Conservation (phyloP, 2,888 invertebrate species). For the Herminia tarsipennalis region DNA sequence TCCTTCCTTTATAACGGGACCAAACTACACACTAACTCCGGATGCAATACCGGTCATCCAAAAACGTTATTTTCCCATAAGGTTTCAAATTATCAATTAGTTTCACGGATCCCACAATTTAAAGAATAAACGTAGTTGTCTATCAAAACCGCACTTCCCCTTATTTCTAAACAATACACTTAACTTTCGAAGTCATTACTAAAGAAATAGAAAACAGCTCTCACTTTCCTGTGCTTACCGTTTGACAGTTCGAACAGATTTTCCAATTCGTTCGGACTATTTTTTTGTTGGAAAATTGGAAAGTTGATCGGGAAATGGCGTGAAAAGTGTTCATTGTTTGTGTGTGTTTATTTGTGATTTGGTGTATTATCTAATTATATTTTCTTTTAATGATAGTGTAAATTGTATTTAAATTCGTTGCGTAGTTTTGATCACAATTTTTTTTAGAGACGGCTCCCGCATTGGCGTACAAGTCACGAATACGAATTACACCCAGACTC, state of each 20-base stretch:
- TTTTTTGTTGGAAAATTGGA: constrained; percentile 7
- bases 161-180: constrained; percentile 27
- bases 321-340: constrained; percentile 10
- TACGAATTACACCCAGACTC: too few relatives aligned
- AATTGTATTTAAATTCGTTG: too few relatives aligned
- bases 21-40: too few relatives aligned
- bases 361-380: background rate
- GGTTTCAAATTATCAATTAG: too few relatives aligned
- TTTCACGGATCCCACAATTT: too few relatives aligned
- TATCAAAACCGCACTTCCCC: constrained; percentile 3
- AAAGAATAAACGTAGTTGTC: too few relatives aligned
- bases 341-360: constrained; percentile 2
- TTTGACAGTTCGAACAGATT: constrained; percentile 3
- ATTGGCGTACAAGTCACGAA: too few relatives aligned
- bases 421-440: too few relatives aligned
- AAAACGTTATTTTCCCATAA: too few relatives aligned
- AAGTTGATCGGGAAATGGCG: constrained; percentile 11
- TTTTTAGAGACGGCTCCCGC: too few relatives aligned
- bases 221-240: constrained; percentile 28
- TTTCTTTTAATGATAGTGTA: background rate
- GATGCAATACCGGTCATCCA: too few relatives aligned
- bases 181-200: constrained; percentile 24
- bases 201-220: constrained; percentile 36
- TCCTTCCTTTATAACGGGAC: too few relatives aligned
- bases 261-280: constrained; percentile 7